These are phyloP conservation scores for Tachuris rubrigastra DNA, from an alignment of 2,113 vertebrate genomes.

Conservation along the genomic window DNA sequence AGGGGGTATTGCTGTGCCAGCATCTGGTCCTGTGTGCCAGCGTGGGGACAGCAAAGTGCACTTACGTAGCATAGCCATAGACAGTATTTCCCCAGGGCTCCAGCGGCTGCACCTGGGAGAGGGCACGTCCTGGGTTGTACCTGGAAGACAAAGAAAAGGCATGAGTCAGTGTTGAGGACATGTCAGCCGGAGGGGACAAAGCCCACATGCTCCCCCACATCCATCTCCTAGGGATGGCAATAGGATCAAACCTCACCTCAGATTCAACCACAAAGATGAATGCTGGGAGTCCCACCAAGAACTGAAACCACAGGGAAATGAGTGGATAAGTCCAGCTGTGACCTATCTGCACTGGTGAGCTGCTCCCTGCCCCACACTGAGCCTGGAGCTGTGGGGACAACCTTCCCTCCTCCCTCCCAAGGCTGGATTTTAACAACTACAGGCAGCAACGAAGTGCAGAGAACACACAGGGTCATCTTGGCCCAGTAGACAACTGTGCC, in stretches of 20 bases:
- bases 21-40: accelerated
- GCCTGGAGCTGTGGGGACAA: not conserved
- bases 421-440: not conserved
- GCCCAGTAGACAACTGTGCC: not conserved
- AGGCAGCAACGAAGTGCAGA: not conserved
- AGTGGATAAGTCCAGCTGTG: not conserved
- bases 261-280: not conserved
- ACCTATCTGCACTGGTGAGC: not conserved
- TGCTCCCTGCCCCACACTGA: not conserved
- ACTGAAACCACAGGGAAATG: not conserved
- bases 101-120: slow-evolving; percentile 78
- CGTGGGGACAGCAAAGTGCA: not conserved
- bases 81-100: slow-evolving; percentile 84
- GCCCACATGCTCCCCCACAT: not conserved
- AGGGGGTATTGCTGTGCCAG: not conserved
- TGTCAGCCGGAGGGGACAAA: not conserved
- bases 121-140: slow-evolving; percentile 78
- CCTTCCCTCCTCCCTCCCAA: not conserved
- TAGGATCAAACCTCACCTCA: not conserved
- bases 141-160: slow-evolving; percentile 45
- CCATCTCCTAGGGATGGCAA: not conserved
- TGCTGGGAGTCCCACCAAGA: not conserved
- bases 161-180: accelerated
- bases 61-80: slow-evolving; percentile 89
- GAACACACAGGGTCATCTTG: accelerated